A percentile compares a stretch with the other conserved stretches of the same genome.
Conservation (phyloP, 2,113 vertebrate species). For the Galbula dea region DNA sequence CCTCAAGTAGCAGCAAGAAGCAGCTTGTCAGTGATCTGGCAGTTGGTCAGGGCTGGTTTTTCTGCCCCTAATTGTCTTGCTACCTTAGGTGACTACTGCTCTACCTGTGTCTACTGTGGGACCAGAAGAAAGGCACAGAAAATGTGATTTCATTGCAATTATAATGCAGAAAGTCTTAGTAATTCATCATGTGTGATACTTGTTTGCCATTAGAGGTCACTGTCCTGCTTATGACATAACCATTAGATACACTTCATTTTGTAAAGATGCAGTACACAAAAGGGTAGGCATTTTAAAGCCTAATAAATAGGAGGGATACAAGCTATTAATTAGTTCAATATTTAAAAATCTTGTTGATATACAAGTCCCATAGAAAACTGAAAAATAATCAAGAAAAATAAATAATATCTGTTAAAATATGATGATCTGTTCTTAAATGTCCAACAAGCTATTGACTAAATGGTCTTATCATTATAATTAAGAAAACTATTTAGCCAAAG, state of each 20-base stretch:
- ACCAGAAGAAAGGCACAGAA: background rate
- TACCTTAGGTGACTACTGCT: background rate
- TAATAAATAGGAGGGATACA: background rate
- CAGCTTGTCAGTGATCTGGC: background rate
- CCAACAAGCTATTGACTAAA: background rate
- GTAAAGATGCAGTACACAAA: background rate
- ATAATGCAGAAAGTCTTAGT: background rate
- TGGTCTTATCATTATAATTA: background rate
- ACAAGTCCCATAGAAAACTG: background rate
- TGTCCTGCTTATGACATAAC: slow-evolving; percentile 2
- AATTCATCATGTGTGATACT: background rate
- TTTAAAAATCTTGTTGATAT: background rate
- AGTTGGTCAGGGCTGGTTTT: background rate
- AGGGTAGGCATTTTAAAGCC: background rate
- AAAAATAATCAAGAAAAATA: background rate
- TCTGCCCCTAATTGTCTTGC: background rate
- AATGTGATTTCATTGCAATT: background rate
- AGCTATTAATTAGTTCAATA: background rate
- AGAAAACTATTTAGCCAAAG: background rate
- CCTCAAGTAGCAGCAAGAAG: background rate
- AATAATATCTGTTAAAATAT: background rate
- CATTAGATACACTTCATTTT: background rate
- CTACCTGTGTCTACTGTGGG: background rate
- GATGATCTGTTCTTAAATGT: background rate
- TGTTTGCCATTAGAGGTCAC: slow-evolving; percentile 43